Base-by-base conservation (phyloP, 2,113 vertebrate genomes). In the Seriola quinqueradiata region DNA sequence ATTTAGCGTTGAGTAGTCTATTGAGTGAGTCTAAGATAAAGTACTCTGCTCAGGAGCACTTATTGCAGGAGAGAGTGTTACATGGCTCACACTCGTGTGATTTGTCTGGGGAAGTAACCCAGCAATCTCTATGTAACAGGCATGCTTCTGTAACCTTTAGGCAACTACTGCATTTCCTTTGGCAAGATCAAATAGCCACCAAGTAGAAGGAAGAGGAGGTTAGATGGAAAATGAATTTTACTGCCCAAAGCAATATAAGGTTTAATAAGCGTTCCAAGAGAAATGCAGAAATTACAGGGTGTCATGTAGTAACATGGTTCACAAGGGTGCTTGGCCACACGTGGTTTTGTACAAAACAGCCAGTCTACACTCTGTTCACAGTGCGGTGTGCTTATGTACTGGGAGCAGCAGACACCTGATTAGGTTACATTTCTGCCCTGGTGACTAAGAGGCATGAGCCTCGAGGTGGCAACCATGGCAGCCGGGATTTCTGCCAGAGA, bases 401-500 rank as follows among this genome's bases (percentile, higher is more conserved):
- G 68, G 34, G 46, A 88, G 70, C 77, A 75, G 52, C 78, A 77
- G 87, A 91, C 90, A 89, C 87, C 89, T 85, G 92, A 91, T 93
- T 87, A 90, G 86, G 81, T 90, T 91, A 83, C 90, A 90, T 86
- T 93, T 92, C 90, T 93, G 89, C 87, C 91, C 90, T 75, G 84
- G 89, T 92, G 91, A 93, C 82, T 88, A 87, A 80, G 82, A 89
- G 87, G 81, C 84, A 90, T 87, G 87, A 87, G 82, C 73, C 75
- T 89, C 4, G 46, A 89, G 86, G 83, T 87, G 84, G 84, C 89
- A 89, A 85, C 89, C 85, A 92, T 88, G 82, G 90, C 89, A 92
- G 89, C 87, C 46, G 79, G 91, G 90, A 85, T 68, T 79, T 89
- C 81, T 88, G 92, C 87, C 93, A 92, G 84, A 90, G 85, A 89